Percentiles rank a stretch among this genome's conserved stretches.
phyloP scores from a whole-genome alignment of 2,113 vertebrate species.

The Lethenteron reissneri region DNA sequence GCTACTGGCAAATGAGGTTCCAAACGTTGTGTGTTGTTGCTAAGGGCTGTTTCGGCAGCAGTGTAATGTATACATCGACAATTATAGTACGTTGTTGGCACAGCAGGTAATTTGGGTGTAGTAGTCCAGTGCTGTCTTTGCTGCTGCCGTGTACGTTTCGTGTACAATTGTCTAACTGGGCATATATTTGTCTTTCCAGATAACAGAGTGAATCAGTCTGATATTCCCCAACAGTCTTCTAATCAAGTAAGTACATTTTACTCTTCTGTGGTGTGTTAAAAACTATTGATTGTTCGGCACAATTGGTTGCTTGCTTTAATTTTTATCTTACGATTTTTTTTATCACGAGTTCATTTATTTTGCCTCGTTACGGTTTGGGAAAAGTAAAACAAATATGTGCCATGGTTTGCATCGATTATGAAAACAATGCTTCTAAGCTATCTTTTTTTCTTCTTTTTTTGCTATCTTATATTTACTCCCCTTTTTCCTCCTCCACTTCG shows the following conservation, averaged over 20 bases:
- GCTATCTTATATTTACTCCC: too few relatives aligned
- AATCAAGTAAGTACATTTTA: conserved; percentile 1
- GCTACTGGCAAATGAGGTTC: too few relatives aligned
- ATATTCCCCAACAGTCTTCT: neutral
- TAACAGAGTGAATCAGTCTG: neutral
- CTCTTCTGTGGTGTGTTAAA: neutral
- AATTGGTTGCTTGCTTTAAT: neutral
- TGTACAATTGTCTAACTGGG: neutral
- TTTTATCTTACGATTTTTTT: neutral
- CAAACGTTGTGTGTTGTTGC: too few relatives aligned
- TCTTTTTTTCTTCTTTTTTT: too few relatives aligned
- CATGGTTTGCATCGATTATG: neutral
- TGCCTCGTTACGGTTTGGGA: neutral
- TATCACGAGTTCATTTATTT: neutral
- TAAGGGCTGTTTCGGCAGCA: neutral
- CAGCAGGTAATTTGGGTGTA: neutral
- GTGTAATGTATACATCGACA: neutral
- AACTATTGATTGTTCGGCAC: neutral
- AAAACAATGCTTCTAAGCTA: too few relatives aligned
- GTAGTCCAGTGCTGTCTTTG: neutral
- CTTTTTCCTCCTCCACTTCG: too few relatives aligned
- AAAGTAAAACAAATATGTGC: neutral
- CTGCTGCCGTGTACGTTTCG: neutral
- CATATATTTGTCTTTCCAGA: neutral
- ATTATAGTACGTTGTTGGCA: neutral